Percentiles rank a stretch among this genome's conserved stretches.
These are phyloP conservation scores for Catamblyrhynchus diadema DNA, from an alignment of 2,797 vertebrate genomes.

Conservation along the genomic window DNA sequence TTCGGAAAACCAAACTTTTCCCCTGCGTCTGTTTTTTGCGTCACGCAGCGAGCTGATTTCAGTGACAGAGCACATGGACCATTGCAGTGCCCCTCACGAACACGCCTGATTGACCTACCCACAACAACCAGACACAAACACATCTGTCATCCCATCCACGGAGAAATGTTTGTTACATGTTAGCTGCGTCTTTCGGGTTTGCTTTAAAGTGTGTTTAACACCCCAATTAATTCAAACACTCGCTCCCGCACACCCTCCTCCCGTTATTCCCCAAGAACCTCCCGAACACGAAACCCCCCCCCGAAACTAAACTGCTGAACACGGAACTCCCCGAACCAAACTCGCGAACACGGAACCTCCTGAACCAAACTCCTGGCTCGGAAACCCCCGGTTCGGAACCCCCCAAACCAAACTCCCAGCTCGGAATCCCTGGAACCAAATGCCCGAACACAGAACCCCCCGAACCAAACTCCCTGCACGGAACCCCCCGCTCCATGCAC, in stretches of 20 bases:
- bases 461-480: accelerated
- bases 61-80: background rate
- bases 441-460: background rate
- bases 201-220: accelerated
- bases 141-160: background rate
- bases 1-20: background rate
- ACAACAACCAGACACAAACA: background rate
- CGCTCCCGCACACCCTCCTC: background rate
- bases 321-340: background rate
- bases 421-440: background rate
- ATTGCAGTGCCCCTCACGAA: accelerated
- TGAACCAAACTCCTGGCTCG: accelerated
- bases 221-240: background rate
- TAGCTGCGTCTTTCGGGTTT: accelerated
- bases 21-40: background rate
- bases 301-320: too few species aligned
- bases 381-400: too few species aligned
- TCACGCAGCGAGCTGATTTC: background rate
- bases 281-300: accelerated
- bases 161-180: accelerated
- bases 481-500: too few species aligned
- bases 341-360: accelerated
- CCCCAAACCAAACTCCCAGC: accelerated
- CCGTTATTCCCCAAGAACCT: background rate
- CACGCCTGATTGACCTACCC: accelerated